Conservation (phyloP, 1,140 invertebrate species). For the Lepidurus packardi region DNA sequence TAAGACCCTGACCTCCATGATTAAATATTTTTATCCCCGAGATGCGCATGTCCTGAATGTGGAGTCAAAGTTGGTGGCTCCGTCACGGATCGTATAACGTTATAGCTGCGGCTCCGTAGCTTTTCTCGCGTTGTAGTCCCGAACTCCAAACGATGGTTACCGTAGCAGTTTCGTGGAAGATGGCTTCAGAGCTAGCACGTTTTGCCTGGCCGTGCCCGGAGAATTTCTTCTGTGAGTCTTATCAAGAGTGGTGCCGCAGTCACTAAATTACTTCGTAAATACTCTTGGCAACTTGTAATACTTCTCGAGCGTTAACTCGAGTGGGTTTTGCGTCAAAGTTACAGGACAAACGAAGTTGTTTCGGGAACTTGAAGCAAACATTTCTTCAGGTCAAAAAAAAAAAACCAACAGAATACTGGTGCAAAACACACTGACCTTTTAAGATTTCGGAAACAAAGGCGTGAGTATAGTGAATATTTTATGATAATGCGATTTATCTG, state of each 20-base stretch:
- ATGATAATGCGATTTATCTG: background rate
- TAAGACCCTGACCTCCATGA: too few species aligned
- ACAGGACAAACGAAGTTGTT: too few species aligned
- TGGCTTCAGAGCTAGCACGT: background rate
- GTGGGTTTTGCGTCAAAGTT: too few species aligned
- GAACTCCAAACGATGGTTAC: background rate
- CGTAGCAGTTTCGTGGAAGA: background rate
- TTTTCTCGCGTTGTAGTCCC: background rate
- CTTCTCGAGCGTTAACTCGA: too few species aligned
- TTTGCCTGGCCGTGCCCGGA: background rate
- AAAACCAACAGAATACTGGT: too few species aligned
- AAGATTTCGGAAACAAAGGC: background rate
- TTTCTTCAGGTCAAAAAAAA: too few species aligned
- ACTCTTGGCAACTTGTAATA: too few species aligned
- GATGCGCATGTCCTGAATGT: background rate
- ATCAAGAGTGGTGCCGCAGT: too few species aligned
- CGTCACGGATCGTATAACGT: background rate
- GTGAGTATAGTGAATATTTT: conserved; percentile 11
- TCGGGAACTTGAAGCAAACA: too few species aligned
- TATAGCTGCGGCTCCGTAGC: background rate
- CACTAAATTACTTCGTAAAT: too few species aligned
- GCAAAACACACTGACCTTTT: background rate
- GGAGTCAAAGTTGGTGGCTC: background rate
- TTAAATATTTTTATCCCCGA: too few species aligned
- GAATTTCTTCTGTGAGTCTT: too few species aligned